Evolutionary conservation across 2,888 invertebrate species (phyloP).

Genomic region (Eumerus sabulonum): DNA sequence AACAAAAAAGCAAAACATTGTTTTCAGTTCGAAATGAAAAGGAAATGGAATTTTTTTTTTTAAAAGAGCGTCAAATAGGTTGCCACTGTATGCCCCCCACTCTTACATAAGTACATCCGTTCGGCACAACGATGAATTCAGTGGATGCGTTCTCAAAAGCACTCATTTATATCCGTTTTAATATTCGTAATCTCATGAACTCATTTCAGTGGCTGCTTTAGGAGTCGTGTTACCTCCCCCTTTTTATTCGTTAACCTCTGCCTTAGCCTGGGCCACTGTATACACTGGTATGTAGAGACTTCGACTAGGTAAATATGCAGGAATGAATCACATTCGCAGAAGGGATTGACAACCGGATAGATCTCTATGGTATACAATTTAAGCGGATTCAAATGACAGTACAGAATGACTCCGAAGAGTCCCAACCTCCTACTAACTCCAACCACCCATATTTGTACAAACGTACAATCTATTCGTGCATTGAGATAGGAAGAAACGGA

Average conservation of each 20-base stretch:
- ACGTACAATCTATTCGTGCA: conserved; percentile 13
- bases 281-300: background rate
- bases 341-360: conserved; percentile 37
- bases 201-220: conserved; percentile 62
- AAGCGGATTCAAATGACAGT: conserved; percentile 54
- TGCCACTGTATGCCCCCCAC: conserved; percentile 25
- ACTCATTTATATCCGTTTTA: conserved; percentile 68
- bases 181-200: conserved; percentile 69
- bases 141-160: conserved; percentile 63
- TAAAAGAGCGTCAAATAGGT: conserved; percentile 62
- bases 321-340: conserved; percentile 44
- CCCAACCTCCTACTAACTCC: no score
- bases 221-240: conserved; percentile 11
- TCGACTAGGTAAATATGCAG: conserved; percentile 58
- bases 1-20: conserved; percentile 23
- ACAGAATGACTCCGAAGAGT: background rate
- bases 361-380: conserved; percentile 46
- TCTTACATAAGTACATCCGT: no score
- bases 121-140: conserved; percentile 15
- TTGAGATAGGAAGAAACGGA: conserved; percentile 55
- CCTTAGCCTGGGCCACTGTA: background rate
- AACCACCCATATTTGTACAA: no score
- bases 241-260: background rate
- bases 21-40: conserved; percentile 45
- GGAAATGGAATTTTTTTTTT: conserved; percentile 66